Percentiles rank a stretch among this genome's conserved stretches.
These are phyloP conservation scores for Parapristionchus giblindavisi DNA, from an alignment of 2,888 invertebrate species.

Conservation along the genomic window DNA sequence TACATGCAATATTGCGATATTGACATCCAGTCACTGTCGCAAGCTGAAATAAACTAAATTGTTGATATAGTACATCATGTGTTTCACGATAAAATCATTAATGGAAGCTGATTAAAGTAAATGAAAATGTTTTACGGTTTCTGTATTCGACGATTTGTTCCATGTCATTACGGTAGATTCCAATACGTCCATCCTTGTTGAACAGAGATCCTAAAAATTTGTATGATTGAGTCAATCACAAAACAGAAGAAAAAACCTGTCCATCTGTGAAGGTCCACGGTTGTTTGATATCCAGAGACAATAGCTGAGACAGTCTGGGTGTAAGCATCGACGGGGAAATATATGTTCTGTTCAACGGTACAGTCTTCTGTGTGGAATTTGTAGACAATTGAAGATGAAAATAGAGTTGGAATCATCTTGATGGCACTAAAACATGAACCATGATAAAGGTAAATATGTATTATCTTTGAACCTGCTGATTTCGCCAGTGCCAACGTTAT, in stretches of 20 bases:
- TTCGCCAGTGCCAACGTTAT: not conserved
- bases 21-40: conserved; percentile 52
- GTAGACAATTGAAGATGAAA: conserved; percentile 31
- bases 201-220: not conserved
- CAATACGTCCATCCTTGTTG: not conserved
- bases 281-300: conserved; percentile 34
- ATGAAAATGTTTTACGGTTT: conserved; percentile 21
- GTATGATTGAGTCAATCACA: not conserved
- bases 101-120: no score
- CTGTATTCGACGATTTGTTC: conserved; percentile 5
- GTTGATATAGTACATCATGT: no score
- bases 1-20: conserved; percentile 52
- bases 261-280: not conserved
- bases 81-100: not conserved
- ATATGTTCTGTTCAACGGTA: conserved; percentile 13
- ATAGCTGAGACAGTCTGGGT: conserved; percentile 51
- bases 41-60: conserved; percentile 41
- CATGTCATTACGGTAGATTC: not conserved
- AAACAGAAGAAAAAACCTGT: not conserved
- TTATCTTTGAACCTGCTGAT: not conserved
- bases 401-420: conserved; percentile 19
- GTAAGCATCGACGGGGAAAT: conserved; percentile 58
- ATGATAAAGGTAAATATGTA: not conserved
- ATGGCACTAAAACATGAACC: not conserved
- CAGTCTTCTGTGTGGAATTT: conserved; percentile 19